Evolutionary conservation across 1,140 invertebrate genomes (phyloP), one percentile per base, ranked within the genome.

Genomic region (Anastatus disparis): DNA sequence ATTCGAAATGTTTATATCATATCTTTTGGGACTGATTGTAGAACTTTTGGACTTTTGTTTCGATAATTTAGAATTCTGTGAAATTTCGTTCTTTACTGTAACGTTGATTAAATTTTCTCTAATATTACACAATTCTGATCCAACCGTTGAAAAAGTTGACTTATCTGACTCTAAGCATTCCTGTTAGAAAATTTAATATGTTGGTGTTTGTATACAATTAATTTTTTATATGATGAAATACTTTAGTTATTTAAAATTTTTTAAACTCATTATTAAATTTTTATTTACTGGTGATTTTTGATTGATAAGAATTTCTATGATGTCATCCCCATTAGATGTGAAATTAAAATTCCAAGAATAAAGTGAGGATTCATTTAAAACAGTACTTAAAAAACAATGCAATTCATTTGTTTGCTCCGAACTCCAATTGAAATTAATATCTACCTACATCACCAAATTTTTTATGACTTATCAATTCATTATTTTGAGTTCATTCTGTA

Each of bases 371-470:
- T 35, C 13, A 56, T 56, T 56, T 22, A 35, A 20, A 8, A 20
- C 17, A 40, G 53, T 56, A 56, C 38, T 56, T 56, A 56, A 22
- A 29, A 3, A 20, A 24, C 17, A 35, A 22, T 12, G 22, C 1
- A 56, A 29, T 10, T 10, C n/a, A 42, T 38, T 59, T 1, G 2
- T 26, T 26, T 67, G 4, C 6, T 69, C 75, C 6, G 53, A 3
- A 55, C 74, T 64, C 44, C 75, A 2, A 13, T 42, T 24, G 2
- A 59, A 42, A 42, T 38, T 75, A 15, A 80, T 46, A 9, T 81
- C 77, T 8, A 81, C 40, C 79, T 81, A 40, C 22, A 38, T 38
- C 20, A 10, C 4, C 17, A 38, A 38, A 12, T 58, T 1, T 4
- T 55, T 7, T 44, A 26, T 17, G 24, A 44, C 9, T 15, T 42